Conservation (phyloP, 2,113 vertebrate genomes). For the Irena cyanogastra region DNA sequence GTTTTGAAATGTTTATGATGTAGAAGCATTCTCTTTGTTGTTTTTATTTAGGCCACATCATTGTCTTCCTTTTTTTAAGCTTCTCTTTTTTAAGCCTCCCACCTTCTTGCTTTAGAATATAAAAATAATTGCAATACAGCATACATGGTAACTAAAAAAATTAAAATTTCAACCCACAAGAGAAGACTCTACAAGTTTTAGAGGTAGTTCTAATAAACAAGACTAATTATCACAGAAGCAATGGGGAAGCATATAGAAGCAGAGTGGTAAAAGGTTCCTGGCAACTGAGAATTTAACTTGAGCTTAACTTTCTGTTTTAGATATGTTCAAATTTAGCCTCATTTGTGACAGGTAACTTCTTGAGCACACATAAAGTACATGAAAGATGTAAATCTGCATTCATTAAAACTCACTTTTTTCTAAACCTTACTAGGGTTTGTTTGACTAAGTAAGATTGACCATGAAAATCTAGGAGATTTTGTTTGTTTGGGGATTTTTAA, state of each 20-base stretch:
- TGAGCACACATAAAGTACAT: not conserved
- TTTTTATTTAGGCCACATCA: not conserved
- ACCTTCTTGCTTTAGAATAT: not conserved
- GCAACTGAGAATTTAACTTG: not conserved
- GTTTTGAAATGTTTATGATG: not conserved
- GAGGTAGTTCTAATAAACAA: not conserved
- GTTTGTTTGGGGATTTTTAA: not conserved
- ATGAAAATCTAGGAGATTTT: not conserved
- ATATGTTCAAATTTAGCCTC: not conserved
- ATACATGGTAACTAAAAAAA: not conserved
- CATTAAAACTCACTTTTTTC: not conserved
- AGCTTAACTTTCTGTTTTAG: not conserved
- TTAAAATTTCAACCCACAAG: not conserved
- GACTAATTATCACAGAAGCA: not conserved
- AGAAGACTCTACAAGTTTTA: not conserved
- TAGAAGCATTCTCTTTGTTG: not conserved
- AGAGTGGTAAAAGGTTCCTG: not conserved
- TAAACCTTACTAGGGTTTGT: not conserved
- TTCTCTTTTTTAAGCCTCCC: not conserved
- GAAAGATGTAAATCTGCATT: not conserved
- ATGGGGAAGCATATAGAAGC: not conserved
- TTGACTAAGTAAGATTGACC: not conserved
- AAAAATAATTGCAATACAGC: not conserved
- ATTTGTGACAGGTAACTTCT: not conserved
- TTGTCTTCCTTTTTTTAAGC: not conserved